Conservation (phyloP, 2,888 invertebrate genomes). For the Pandemis heparana region DNA sequence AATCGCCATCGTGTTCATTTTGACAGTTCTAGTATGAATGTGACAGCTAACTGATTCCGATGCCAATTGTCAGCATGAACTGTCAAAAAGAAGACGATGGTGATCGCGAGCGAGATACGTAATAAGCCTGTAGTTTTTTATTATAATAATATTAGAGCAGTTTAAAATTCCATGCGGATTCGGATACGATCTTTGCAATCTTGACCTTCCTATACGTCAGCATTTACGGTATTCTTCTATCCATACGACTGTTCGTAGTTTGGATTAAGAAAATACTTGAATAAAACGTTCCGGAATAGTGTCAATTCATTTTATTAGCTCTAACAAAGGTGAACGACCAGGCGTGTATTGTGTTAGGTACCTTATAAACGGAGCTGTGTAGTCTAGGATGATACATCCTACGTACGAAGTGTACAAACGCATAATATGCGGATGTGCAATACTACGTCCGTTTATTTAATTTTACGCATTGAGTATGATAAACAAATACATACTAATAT, state of each 20-base stretch:
- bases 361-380: conserved; percentile 20
- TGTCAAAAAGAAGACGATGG: too few species aligned
- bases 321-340: conserved; percentile 24
- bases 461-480: neutral
- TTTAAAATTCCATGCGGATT: too few species aligned
- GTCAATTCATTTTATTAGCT: conserved; percentile 22
- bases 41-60: too few species aligned
- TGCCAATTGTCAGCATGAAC: too few species aligned
- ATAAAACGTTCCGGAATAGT: neutral
- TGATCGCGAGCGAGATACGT: too few species aligned
- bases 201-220: neutral
- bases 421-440: conserved; percentile 10
- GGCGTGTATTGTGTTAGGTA: conserved; percentile 16
- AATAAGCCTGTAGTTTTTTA: too few species aligned
- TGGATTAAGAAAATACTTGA: neutral
- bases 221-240: neutral
- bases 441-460: conserved; percentile 27
- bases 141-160: too few species aligned
- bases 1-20: too few species aligned
- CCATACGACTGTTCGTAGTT: neutral
- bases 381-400: conserved; percentile 11
- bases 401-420: conserved; percentile 1
- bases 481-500: too few species aligned
- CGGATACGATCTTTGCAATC: too few species aligned
- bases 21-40: too few species aligned